Evolutionary conservation across 2,113 vertebrate genomes (phyloP).

Genomic region (Percopsis transmontana): DNA sequence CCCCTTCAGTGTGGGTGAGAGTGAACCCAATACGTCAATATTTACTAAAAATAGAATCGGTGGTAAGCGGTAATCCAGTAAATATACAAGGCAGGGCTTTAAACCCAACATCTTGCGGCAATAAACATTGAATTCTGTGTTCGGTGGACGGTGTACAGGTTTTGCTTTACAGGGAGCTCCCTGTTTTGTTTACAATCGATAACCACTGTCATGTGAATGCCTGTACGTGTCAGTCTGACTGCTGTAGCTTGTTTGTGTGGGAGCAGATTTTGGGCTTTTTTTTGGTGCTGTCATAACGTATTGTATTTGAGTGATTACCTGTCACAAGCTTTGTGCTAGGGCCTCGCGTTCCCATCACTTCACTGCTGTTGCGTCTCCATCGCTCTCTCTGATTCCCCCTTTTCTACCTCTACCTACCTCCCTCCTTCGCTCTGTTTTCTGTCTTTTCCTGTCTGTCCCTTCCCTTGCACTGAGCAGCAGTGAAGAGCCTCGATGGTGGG

Average conservation of each 20-base stretch:
- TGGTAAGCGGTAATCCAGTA: constrained; percentile 37
- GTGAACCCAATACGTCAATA: constrained; percentile 52
- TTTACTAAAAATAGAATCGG: constrained; percentile 39
- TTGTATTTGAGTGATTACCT: constrained; percentile 71
- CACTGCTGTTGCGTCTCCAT: constrained; percentile 32
- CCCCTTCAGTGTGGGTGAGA: constrained; percentile 33
- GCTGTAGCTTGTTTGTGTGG: constrained; percentile 55
- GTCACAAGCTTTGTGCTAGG: constrained; percentile 63
- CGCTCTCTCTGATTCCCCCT: constrained; percentile 29
- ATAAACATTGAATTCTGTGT: too few species aligned
- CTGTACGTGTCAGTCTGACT: constrained; percentile 43
- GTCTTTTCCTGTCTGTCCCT: neutral
- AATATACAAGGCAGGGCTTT: constrained; percentile 20
- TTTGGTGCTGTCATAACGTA: constrained; percentile 70
- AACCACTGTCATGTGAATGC: constrained; percentile 14
- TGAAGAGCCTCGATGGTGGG: constrained; percentile 12
- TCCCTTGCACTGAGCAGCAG: neutral
- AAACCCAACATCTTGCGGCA: constrained; percentile 31
- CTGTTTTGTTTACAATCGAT: constrained; percentile 35
- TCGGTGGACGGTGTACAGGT: constrained; percentile 33
- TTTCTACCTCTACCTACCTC: constrained; percentile 35
- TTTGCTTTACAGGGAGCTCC: neutral
- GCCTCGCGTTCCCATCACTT: constrained; percentile 40
- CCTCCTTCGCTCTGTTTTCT: constrained; percentile 10
- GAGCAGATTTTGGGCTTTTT: constrained; percentile 60